These are phyloP conservation scores for Platycheirus rosarum DNA, from an alignment of 2,888 invertebrate species.

Conservation along the genomic window DNA sequence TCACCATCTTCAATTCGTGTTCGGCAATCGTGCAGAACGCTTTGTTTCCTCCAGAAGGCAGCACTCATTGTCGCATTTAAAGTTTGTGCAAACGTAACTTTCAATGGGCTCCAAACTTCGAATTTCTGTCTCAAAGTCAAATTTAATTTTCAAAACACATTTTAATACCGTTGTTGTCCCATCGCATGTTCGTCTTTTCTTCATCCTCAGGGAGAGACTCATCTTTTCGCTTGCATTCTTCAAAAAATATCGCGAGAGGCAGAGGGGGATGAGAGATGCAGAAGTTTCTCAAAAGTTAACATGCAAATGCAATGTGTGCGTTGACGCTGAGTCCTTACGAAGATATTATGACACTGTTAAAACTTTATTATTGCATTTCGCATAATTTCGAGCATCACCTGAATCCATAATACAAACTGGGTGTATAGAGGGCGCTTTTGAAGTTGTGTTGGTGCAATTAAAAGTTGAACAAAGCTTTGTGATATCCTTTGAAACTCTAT, in stretches of 20 bases:
- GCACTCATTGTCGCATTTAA: not conserved
- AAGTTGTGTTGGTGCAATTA: slow-evolving; percentile 47
- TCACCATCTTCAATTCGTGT: slow-evolving; percentile 61
- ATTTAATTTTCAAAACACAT: slow-evolving; percentile 60
- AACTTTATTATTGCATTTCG: slow-evolving; percentile 82
- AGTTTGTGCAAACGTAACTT: slow-evolving; percentile 26
- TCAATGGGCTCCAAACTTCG: slow-evolving; percentile 37
- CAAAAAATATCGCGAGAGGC: slow-evolving; percentile 5
- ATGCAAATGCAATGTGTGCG: slow-evolving; percentile 12
- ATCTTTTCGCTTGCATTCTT: slow-evolving; percentile 15
- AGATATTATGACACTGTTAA: slow-evolving; percentile 82
- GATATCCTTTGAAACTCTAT: slow-evolving; percentile 47
- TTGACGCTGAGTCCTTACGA: slow-evolving; percentile 42
- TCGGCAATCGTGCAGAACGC: slow-evolving; percentile 33
- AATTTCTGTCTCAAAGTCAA: slow-evolving; percentile 54
- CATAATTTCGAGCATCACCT: slow-evolving; percentile 62
- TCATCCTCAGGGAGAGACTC: no score
- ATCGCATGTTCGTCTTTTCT: not conserved
- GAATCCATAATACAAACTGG: slow-evolving; percentile 30
- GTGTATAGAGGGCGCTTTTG: slow-evolving; percentile 7
- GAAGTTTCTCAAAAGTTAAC: slow-evolving; percentile 21
- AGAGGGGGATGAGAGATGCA: not conserved
- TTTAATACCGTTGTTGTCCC: slow-evolving; percentile 41
- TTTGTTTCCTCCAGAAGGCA: not conserved
- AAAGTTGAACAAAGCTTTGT: slow-evolving; percentile 62